Base-by-base conservation (phyloP, 2,797 vertebrate genomes). In the Tolypeutes matacus region DNA sequence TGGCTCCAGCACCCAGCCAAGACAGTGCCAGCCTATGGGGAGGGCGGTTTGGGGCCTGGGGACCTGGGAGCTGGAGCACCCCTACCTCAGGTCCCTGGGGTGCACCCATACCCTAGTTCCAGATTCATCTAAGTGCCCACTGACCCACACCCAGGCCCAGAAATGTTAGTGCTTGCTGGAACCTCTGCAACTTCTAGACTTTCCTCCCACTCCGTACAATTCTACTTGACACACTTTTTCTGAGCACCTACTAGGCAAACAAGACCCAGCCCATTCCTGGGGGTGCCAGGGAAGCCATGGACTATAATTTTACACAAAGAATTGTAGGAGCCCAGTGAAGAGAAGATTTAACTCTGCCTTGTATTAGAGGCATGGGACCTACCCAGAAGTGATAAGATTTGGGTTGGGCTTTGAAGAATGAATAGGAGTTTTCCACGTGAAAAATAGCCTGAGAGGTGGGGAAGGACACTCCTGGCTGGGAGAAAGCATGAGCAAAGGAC, bases 361-460 rank as follows among this genome's bases (percentile, higher is more conserved):
- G 0, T 25, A 31, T 75, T 76, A 25, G 39, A 7, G 7, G 31
- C 11, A 21, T 25, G 18, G 31, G 29, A 29, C 31, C 21, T 14
- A 92, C 9, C 27, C 7, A 21, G 69, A 70, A 64, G 72, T 14
- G 70, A 53, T 78, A 29, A 80, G 4, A 46, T 49, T 72, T 36
- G 58, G 84, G 42, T 46, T 36, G 53, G 84, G 53, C 39, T 60
- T 87, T 89, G 80, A 53, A 51, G 58, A n/a, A 49, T 31, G 42
- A 91, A 36, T 69, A 89, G 85, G 77, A 86, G 67, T 78, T 91
- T 96, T 95, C 56, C 7, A 49, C 78, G 62, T 81, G 39, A 67
- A 58, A 92, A 93, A 29, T 4, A 53, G 62, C 85, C 23, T 31
- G n/a, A 89, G 93, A 88, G 34, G 5, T 49, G 1, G 27, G 49